These are phyloP conservation scores for Polietes domitor DNA, from an alignment of 2,888 invertebrate species.

Conservation along the genomic window DNA sequence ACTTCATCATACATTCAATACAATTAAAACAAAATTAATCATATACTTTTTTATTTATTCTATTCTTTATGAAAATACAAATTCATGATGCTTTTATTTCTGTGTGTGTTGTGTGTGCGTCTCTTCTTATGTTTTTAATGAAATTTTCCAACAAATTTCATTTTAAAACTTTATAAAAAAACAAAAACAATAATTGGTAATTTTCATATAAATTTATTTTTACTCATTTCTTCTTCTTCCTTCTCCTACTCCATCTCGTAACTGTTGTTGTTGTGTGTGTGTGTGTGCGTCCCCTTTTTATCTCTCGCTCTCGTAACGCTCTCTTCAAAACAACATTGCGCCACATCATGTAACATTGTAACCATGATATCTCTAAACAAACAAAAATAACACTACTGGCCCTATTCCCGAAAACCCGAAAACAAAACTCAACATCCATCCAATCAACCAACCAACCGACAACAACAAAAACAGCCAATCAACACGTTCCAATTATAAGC, in stretches of 20 bases:
- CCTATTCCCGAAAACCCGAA: background rate
- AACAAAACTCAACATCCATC: no score
- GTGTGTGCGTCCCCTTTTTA: slow-evolving; percentile 41
- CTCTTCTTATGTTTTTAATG: background rate
- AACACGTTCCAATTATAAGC: slow-evolving; percentile 81
- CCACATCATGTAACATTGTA: slow-evolving; percentile 37
- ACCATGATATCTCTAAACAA: slow-evolving; percentile 21
- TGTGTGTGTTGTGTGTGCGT: slow-evolving; percentile 7
- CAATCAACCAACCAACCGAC: slow-evolving; percentile 9
- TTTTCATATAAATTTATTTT: slow-evolving; percentile 46
- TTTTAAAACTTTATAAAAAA: slow-evolving; percentile 8
- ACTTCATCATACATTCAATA: background rate
- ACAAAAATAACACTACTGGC: slow-evolving; percentile 23
- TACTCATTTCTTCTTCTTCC: slow-evolving; percentile 16
- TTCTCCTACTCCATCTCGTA: background rate
- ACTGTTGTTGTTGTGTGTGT: slow-evolving; percentile 38
- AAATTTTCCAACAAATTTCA: slow-evolving; percentile 32
- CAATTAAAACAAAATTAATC: slow-evolving; percentile 19
- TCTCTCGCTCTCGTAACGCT: slow-evolving; percentile 55
- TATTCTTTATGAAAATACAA: background rate
- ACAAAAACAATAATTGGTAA: slow-evolving; percentile 57
- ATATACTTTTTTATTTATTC: background rate
- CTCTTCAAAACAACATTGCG: slow-evolving; percentile 37
- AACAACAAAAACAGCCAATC: slow-evolving; percentile 77
- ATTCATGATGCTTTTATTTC: slow-evolving; percentile 22